Evolutionary conservation across 2,888 invertebrate genomes (phyloP).

Genomic region (Ophraella communa): DNA sequence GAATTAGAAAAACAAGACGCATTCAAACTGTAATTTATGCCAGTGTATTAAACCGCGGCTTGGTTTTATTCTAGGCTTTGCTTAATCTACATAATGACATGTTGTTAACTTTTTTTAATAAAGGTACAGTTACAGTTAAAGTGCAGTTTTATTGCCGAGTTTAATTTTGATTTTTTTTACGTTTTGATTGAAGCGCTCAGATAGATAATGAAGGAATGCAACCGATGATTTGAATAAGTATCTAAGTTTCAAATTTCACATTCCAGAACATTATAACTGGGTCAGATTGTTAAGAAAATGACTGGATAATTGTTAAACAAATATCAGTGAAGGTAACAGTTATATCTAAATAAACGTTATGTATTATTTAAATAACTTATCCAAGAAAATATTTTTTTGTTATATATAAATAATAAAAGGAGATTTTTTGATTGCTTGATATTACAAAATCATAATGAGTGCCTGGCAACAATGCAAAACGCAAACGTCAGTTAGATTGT

Average conservation of each 20-base stretch:
- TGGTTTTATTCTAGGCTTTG: not conserved
- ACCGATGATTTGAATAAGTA: not conserved
- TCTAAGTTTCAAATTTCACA: not conserved
- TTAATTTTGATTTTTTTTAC: not conserved
- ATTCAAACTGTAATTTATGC: not conserved
- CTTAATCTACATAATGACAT: not conserved
- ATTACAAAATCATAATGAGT: too few relatives aligned
- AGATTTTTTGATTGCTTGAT: too few relatives aligned
- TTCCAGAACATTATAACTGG: not conserved
- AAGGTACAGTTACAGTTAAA: too few relatives aligned
- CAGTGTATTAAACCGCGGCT: not conserved
- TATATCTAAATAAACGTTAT: too few relatives aligned
- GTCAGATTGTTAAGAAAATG: not conserved
- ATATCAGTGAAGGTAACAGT: not conserved
- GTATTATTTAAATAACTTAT: too few relatives aligned
- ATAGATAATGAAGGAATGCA: not conserved
- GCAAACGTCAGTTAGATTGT: too few relatives aligned
- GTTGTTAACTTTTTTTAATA: not conserved
- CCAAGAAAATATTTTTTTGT: too few relatives aligned
- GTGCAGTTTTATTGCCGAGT: not conserved
- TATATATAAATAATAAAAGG: too few relatives aligned
- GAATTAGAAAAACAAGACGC: not conserved
- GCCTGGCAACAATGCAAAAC: too few relatives aligned
- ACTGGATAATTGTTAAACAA: not conserved
- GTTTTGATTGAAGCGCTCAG: not conserved